Evolutionary conservation across 2,113 vertebrate genomes (phyloP).

Genomic region (Cyprinodon tularosa): DNA sequence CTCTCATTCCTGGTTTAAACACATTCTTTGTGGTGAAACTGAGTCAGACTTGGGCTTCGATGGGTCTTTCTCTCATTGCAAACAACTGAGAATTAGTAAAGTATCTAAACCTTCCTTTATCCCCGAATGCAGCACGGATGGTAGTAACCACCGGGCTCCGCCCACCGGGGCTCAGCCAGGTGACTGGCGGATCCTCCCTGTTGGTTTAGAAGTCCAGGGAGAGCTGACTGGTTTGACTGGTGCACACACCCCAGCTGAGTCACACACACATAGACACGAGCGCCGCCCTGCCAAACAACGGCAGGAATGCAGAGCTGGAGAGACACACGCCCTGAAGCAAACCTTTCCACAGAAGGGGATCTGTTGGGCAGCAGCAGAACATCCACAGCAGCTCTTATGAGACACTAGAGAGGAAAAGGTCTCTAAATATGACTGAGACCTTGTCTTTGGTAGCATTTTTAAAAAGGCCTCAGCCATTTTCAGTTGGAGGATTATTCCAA

Average conservation of each 20-base stretch:
- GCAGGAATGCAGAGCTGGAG: conserved; percentile 61
- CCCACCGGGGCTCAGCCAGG: background rate
- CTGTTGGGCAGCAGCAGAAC: too few relatives aligned
- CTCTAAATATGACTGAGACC: background rate
- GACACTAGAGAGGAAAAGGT: background rate
- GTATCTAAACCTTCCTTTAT: background rate
- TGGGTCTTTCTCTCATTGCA: too few relatives aligned
- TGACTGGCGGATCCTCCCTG: too few relatives aligned
- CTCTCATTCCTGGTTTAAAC: background rate
- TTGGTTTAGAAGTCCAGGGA: background rate
- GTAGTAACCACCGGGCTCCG: background rate
- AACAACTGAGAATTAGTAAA: background rate
- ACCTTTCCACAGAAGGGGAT: background rate
- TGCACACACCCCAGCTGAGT: conserved; percentile 49
- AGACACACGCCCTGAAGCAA: conserved; percentile 18
- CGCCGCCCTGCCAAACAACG: conserved; percentile 40
- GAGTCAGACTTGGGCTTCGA: too few relatives aligned
- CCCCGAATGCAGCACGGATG: background rate
- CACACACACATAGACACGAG: background rate
- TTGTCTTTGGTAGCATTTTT: too few relatives aligned
- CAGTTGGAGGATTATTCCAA: too few relatives aligned
- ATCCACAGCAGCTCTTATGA: background rate
- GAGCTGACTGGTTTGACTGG: conserved; percentile 28
- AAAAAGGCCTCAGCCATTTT: too few relatives aligned
- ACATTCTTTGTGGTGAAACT: too few relatives aligned